phyloP scores from a whole-genome alignment of 2,113 vertebrate species.

The Phaethon lepturus region DNA sequence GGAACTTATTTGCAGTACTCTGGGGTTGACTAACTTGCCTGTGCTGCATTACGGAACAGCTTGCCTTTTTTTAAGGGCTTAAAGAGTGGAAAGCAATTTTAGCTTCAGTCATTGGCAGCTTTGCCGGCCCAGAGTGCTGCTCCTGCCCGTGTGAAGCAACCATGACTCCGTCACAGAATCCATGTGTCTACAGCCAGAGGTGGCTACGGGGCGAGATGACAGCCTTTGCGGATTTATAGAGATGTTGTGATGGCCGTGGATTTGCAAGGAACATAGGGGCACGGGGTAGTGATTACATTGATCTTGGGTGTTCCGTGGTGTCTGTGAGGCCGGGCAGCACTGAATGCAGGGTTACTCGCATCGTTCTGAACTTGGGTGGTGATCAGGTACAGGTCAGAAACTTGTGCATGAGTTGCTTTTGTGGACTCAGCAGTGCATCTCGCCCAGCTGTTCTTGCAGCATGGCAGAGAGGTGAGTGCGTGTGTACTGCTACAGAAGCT shows the following conservation, averaged over 20 bases:
- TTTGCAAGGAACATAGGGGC: background rate
- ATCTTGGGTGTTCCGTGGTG: background rate
- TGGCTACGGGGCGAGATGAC: background rate
- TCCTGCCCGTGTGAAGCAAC: background rate
- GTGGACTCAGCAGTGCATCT: background rate
- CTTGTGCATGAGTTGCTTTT: background rate
- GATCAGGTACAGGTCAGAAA: background rate
- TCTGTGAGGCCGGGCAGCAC: background rate
- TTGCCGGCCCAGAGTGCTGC: background rate
- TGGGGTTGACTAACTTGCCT: background rate
- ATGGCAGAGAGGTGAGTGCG: no score
- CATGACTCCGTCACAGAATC: rapidly evolving
- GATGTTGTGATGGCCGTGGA: rapidly evolving
- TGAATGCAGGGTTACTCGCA: background rate
- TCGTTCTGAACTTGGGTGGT: background rate
- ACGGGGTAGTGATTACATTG: rapidly evolving
- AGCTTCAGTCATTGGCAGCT: background rate
- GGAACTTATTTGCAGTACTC: background rate
- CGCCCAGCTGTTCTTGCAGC: background rate
- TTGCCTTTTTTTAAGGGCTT: background rate
- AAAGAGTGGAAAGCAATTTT: background rate
- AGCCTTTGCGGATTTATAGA: background rate
- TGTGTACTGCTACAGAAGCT: background rate
- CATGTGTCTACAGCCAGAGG: background rate
- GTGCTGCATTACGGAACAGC: background rate